Percentiles rank a stretch among this genome's conserved stretches.
Evolutionary conservation across 2,888 invertebrate genomes (phyloP).

Genomic region (Leptarthrus brevirostris): DNA sequence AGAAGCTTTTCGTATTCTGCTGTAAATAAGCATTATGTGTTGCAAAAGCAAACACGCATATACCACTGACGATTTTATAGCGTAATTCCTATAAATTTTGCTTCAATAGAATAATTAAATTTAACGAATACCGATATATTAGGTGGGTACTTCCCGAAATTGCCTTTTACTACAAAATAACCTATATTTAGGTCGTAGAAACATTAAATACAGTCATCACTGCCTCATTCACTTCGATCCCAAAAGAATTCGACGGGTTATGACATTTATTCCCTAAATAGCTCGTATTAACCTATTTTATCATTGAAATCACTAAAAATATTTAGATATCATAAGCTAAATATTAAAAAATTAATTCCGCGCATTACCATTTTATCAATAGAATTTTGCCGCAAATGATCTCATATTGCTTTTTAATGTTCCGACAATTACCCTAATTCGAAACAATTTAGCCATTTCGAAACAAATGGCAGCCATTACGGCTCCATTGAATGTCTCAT

Average conservation of each 20-base stretch:
- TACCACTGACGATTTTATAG: too few species aligned
- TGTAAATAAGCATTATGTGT: too few species aligned
- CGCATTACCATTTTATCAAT: slow-evolving; percentile 43
- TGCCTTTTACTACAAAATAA: too few species aligned
- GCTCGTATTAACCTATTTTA: background rate
- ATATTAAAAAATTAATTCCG: slow-evolving; percentile 25
- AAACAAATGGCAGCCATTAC: slow-evolving; percentile 33
- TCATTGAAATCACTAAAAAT: background rate
- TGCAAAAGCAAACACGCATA: too few species aligned
- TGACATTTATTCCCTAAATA: background rate
- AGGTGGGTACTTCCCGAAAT: too few species aligned
- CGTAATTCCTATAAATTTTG: too few species aligned
- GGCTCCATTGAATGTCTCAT: slow-evolving; percentile 30
- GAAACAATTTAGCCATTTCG: slow-evolving; percentile 39
- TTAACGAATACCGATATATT: too few species aligned
- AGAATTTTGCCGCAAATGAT: slow-evolving; percentile 29
- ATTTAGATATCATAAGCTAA: background rate
- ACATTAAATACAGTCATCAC: too few species aligned
- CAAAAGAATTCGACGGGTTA: too few species aligned
- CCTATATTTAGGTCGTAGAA: too few species aligned
- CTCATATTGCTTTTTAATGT: slow-evolving; percentile 45
- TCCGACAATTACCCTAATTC: slow-evolving; percentile 45
- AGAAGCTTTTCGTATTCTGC: too few species aligned
- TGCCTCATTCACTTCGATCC: background rate
- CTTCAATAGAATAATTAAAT: too few species aligned